Evolutionary conservation across 2,888 invertebrate genomes (phyloP).

Genomic region (Phytoseiulus persimilis): DNA sequence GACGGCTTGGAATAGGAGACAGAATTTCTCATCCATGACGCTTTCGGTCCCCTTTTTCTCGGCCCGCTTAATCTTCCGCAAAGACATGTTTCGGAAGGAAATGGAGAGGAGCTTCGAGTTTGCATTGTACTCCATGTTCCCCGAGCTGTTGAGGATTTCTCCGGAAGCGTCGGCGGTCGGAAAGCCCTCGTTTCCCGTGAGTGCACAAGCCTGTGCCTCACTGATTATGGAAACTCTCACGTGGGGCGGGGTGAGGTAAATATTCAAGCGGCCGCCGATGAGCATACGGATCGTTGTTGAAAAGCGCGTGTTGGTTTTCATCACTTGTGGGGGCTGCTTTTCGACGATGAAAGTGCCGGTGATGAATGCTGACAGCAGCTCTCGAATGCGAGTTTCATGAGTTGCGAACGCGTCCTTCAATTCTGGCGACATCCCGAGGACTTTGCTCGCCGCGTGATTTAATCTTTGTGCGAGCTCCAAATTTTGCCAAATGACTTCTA

Average conservation of each 20-base stretch:
- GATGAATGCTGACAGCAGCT: constrained; percentile 52
- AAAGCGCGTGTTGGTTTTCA: constrained; percentile 92
- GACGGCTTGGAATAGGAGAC: constrained; percentile 79
- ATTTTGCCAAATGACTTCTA: constrained; percentile 74
- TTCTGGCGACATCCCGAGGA: constrained; percentile 52
- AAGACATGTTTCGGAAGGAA: constrained; percentile 69
- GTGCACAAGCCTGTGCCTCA: constrained; percentile 69
- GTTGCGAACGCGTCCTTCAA: constrained; percentile 57
- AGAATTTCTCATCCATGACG: constrained; percentile 96
- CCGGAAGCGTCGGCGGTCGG: constrained; percentile 58
- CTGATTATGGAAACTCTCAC: constrained; percentile 64
- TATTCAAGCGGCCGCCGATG: constrained; percentile 82
- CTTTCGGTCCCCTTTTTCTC: constrained; percentile 87
- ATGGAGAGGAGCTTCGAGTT: constrained; percentile 74
- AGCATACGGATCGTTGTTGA: constrained; percentile 81
- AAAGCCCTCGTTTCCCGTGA: constrained; percentile 64
- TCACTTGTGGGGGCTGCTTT: constrained; percentile 91
- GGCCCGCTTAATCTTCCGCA: constrained; percentile 84
- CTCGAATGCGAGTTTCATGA: constrained; percentile 58
- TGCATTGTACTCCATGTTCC: constrained; percentile 87
- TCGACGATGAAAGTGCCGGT: constrained; percentile 82
- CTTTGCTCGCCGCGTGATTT: constrained; percentile 59
- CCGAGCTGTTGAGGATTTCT: constrained; percentile 82
- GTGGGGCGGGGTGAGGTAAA: constrained; percentile 82
- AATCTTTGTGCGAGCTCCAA: constrained; percentile 70